Percentiles rank a stretch among this genome's conserved stretches.
phyloP scores from a whole-genome alignment of 2,113 vertebrate genomes.

The Burhinus oedicnemus region DNA sequence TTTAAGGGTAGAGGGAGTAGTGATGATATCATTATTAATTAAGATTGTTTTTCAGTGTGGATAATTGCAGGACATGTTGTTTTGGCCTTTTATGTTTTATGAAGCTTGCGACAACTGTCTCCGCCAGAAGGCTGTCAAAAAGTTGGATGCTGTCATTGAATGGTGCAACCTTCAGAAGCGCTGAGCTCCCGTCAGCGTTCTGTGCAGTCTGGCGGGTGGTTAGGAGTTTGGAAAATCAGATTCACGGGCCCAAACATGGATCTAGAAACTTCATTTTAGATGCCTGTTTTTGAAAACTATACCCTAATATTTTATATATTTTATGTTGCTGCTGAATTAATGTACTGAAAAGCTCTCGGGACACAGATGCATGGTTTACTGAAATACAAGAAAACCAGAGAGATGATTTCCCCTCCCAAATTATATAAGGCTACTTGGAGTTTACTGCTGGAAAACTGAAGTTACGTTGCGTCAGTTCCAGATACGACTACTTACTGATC shows the following conservation, averaged over 20 bases:
- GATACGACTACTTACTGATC: neutral
- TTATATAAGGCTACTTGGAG: slow-evolving; percentile 8
- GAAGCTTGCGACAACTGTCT: neutral
- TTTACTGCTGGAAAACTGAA: slow-evolving; percentile 18
- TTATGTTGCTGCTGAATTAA: slow-evolving; percentile 45
- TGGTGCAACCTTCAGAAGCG: neutral
- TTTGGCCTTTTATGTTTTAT: neutral
- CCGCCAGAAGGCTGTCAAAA: slow-evolving; percentile 5
- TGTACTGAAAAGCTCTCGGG: slow-evolving; percentile 47
- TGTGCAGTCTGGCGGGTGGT: neutral
- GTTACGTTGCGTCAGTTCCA: neutral
- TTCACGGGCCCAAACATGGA: neutral
- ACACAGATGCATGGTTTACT: slow-evolving; percentile 10
- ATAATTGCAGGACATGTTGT: neutral
- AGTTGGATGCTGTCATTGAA: neutral
- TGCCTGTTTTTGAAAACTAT: slow-evolving; percentile 14
- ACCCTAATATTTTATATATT: neutral
- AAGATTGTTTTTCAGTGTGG: neutral
- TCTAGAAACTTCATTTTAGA: slow-evolving; percentile 11
- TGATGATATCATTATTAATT: neutral
- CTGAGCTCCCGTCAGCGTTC: neutral
- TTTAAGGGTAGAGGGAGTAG: neutral
- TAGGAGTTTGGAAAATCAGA: slow-evolving; percentile 16
- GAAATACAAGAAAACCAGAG: slow-evolving; percentile 24
- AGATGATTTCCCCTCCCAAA: slow-evolving; percentile 6